These are phyloP conservation scores for Rhamphomyia laevipes DNA, from an alignment of 2,888 invertebrate species.

Conservation along the genomic window DNA sequence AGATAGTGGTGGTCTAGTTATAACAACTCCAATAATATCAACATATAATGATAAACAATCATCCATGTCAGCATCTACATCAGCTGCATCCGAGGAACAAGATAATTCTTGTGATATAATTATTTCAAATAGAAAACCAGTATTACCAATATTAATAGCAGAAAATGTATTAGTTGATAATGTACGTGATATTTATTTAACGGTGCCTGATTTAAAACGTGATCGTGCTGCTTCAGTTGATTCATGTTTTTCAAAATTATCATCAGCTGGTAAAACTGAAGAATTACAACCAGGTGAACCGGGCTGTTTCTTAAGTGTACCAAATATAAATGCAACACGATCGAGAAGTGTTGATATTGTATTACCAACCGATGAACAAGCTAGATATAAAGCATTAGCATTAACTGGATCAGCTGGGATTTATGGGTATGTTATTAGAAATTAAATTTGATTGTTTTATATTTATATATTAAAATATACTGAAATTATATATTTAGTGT, in stretches of 20 bases:
- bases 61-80: constrained; percentile 12
- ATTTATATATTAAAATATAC: too few species aligned
- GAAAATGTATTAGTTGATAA: constrained; percentile 24
- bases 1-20: constrained; percentile 5
- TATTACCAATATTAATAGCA: constrained; percentile 24
- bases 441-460: not conserved
- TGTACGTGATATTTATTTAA: constrained; percentile 62
- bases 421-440: constrained; percentile 25
- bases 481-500: too few species aligned
- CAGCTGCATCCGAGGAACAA: constrained; percentile 6
- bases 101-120: constrained; percentile 24
- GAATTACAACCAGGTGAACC: constrained; percentile 52
- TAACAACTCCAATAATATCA: not conserved
- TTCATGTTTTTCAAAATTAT: constrained; percentile 70
- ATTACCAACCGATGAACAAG: constrained; percentile 72
- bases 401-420: constrained; percentile 43
- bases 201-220: constrained; percentile 71
- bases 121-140: constrained; percentile 23
- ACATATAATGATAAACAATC: not conserved
- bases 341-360: constrained; percentile 82
- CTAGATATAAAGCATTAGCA: constrained; percentile 72
- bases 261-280: constrained; percentile 58
- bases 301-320: constrained; percentile 50
- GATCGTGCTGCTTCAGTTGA: constrained; percentile 82
- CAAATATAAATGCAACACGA: constrained; percentile 55